Base-by-base conservation (phyloP, 2,113 vertebrate species). In the Helogale parvula region DNA sequence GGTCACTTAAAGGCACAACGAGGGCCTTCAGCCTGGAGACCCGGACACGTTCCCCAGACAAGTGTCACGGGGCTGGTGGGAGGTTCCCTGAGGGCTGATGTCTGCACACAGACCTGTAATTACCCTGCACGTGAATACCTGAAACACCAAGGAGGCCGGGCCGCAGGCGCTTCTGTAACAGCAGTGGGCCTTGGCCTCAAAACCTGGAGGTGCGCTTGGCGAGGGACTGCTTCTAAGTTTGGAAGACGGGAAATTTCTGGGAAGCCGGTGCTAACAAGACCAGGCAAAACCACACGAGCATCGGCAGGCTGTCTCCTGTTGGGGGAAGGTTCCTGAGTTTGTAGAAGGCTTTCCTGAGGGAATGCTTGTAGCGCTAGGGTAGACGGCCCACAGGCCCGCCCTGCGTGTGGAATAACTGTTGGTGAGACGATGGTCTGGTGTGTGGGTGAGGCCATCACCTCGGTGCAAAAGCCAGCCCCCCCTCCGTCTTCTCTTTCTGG, bases 191-290 rank as follows among this genome's bases (percentile, higher is more conserved):
- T 10, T 17, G 9, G 60, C 27, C 80, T 52, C 88, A 35, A 83
- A 76, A 23, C 91, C 33, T 13, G 29, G 29, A 60, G 65, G 74
- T 33, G 33, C 63, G 45, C 38, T 85, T 57, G 52, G 71, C 90
- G 31, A 66, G 63, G 65, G 69, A 13, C 35, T 29, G 12, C 90
- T 76, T 74, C 79, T 90, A 86, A 71, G 88, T 85, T 96, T 71
- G 91, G 82, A 80, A 52, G 52, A 65, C 52, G 17, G 80, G 65
- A 91, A 29, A 8, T 41, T 72, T 33, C 66, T 90, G 80, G 38
- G 33, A 76, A 95, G 77, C 80, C 60, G 29, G 68, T 83, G 9
- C n/a, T 54, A 27, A 86, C 87, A 82, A 45, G 88, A 82, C 41
- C 7, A 45, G 31, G 31, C 8, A 3, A 47, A 74, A 45, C 80